A percentile compares a stretch with the other conserved stretches of the same genome.
phyloP scores from a whole-genome alignment of 2,888 invertebrate genomes.

The Hyposoter didymator region DNA sequence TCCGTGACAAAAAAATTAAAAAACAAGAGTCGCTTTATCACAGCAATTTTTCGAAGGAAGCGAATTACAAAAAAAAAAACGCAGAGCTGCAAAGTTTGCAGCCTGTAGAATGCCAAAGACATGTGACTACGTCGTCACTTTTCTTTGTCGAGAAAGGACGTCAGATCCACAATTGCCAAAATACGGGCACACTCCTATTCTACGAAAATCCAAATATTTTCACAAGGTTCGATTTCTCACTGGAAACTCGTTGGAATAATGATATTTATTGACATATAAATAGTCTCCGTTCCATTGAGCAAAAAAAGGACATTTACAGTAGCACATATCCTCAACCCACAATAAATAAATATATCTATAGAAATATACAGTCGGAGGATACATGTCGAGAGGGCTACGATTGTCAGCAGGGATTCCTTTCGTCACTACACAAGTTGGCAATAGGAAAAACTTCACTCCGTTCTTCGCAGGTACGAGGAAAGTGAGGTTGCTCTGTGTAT shows the following conservation, averaged over 20 bases:
- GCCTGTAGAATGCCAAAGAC: background rate
- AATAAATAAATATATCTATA: background rate
- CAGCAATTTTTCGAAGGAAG: background rate
- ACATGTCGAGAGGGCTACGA: constrained; percentile 28
- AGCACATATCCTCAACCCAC: constrained; percentile 3
- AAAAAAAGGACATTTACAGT: constrained; percentile 2
- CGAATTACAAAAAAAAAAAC: background rate
- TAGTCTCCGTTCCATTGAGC: background rate
- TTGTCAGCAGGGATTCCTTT: constrained; percentile 52
- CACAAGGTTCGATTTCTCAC: constrained; percentile 69
- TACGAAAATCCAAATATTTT: constrained; percentile 79
- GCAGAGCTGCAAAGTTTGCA: background rate
- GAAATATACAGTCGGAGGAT: background rate
- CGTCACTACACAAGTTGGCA: constrained; percentile 43
- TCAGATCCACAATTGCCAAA: constrained; percentile 13
- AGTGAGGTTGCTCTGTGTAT: constrained; percentile 34
- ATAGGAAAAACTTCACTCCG: constrained; percentile 21
- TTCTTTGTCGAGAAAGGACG: background rate
- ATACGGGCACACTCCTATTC: constrained; percentile 64
- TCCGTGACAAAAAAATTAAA: background rate
- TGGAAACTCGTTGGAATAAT: background rate
- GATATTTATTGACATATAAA: background rate
- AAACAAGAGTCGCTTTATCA: background rate
- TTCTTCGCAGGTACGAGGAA: constrained; percentile 58
- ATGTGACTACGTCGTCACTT: background rate